Evolutionary conservation across 2,797 vertebrate genomes (phyloP).

Genomic region (Argyrosomus regius): DNA sequence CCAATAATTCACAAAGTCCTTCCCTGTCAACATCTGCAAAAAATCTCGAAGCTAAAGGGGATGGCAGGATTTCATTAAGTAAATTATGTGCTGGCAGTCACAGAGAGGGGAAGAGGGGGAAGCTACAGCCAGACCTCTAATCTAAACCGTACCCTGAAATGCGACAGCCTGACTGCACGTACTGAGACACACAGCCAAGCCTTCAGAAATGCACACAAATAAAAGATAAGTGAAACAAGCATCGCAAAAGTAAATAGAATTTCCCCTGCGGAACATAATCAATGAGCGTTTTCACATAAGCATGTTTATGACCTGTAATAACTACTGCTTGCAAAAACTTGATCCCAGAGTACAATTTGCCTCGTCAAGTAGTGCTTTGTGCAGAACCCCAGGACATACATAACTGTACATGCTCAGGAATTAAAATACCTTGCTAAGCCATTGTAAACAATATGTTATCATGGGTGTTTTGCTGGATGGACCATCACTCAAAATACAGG

Average conservation of each 20-base stretch:
- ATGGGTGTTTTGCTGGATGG: conserved; percentile 12
- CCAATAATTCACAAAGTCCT: conserved; percentile 91
- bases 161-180: conserved; percentile 88
- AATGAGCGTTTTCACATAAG: conserved; percentile 55
- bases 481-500: conserved; percentile 42
- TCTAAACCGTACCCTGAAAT: conserved; percentile 97
- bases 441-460: conserved; percentile 27
- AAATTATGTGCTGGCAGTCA: conserved; percentile 98
- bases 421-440: conserved; percentile 9
- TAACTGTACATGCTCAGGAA: conserved; percentile 4
- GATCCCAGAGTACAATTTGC: conserved; percentile 14
- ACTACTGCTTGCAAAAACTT: conserved; percentile 47
- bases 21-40: conserved; percentile 95
- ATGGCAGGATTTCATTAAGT: conserved; percentile 99
- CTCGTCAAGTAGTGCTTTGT: conserved; percentile 27
- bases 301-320: conserved; percentile 54
- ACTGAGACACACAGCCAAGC: conserved; percentile 63
- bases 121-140: conserved; percentile 95
- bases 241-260: conserved; percentile 64
- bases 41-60: conserved; percentile 93
- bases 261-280: conserved; percentile 72
- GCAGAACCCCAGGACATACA: conserved; percentile 38
- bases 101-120: conserved; percentile 92
- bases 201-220: conserved; percentile 72
- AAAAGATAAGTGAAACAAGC: conserved; percentile 72